Percentiles rank a stretch among this genome's conserved stretches.
These are phyloP conservation scores for Drosophila greeni DNA, from an alignment of 2,888 invertebrate species.

Conservation along the genomic window DNA sequence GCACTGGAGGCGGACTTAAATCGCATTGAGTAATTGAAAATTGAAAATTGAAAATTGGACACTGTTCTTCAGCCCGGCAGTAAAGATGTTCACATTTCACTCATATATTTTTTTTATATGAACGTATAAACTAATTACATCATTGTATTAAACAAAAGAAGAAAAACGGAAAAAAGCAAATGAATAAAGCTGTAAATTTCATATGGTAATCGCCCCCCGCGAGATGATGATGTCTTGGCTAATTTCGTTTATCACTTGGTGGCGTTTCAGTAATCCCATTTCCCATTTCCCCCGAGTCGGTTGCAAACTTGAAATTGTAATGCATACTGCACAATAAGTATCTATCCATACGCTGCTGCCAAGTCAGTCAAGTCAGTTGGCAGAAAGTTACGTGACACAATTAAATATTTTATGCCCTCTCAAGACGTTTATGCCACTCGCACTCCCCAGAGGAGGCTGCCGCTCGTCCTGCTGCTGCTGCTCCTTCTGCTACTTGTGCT, in stretches of 20 bases:
- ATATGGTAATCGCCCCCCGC: conserved; percentile 58
- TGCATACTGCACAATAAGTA: conserved; percentile 39
- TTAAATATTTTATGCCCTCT: conserved; percentile 73
- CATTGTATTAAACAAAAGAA: conserved; percentile 51
- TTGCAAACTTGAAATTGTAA: conserved; percentile 33
- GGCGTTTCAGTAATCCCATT: conserved; percentile 43
- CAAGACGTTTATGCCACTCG: conserved; percentile 69
- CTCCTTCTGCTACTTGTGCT: conserved; percentile 2
- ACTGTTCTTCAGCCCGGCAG: conserved; percentile 3
- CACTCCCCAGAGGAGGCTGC: conserved; percentile 24
- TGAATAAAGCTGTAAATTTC: conserved; percentile 73
- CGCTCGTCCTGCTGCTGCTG: conserved; percentile 1
- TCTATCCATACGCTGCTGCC: conserved; percentile 24
- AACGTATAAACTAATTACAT: conserved; percentile 47
- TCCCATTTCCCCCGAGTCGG: conserved; percentile 2
- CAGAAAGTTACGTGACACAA: conserved; percentile 73
- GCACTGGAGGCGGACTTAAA: conserved; percentile 20
- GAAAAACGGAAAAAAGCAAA: conserved; percentile 42
- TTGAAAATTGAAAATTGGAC: conserved; percentile 22
- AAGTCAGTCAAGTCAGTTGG: conserved; percentile 51
- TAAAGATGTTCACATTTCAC: conserved; percentile 36
- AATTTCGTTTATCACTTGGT: conserved; percentile 42
- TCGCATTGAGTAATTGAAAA: conserved; percentile 42
- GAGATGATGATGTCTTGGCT: conserved; percentile 18
- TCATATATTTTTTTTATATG: conserved; percentile 53